Conservation (phyloP, 2,888 invertebrate genomes). For the Cremastobaeus sp. region DNA sequence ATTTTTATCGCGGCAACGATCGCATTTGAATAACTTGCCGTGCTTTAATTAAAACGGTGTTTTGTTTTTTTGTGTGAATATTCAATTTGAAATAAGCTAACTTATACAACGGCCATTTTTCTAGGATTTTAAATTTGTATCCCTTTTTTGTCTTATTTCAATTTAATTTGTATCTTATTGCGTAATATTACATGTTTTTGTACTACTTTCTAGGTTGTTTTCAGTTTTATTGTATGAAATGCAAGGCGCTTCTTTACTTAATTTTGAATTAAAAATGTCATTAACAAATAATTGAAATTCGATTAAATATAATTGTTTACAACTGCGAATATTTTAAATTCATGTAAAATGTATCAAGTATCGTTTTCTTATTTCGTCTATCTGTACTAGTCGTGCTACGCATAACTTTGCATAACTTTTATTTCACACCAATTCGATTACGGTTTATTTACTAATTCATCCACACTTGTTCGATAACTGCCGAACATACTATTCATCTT, state of each 20-base stretch:
- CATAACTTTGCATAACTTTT: constrained; percentile 1
- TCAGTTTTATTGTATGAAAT: constrained; percentile 14
- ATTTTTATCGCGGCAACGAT: constrained; percentile 29
- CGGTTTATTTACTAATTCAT: constrained; percentile 30
- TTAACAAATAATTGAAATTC: too few species aligned
- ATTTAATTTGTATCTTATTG: too few species aligned
- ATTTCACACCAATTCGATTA: constrained; percentile 16
- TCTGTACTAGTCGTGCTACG: neutral
- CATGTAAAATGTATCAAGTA: too few species aligned
- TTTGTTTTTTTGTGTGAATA: constrained; percentile 38
- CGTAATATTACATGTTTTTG: too few species aligned
- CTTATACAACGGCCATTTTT: neutral
- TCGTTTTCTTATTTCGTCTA: too few species aligned
- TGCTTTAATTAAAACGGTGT: constrained; percentile 41
- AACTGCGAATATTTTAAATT: too few species aligned
- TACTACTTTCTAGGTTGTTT: constrained; percentile 21
- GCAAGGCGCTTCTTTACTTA: constrained; percentile 3
- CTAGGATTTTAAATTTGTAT: too few species aligned
- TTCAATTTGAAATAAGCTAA: constrained; percentile 19
- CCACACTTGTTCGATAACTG: constrained; percentile 8
- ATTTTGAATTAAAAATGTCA: too few species aligned
- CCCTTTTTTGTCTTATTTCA: too few species aligned
- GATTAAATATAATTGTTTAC: too few species aligned
- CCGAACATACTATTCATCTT: neutral
- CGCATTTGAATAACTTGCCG: constrained; percentile 24